Evolutionary conservation across 35 echinoderm and acorn worm species (phyloP), one percentile per base, ranked within the genome.

Genomic region (Lytechinus pictus): DNA sequence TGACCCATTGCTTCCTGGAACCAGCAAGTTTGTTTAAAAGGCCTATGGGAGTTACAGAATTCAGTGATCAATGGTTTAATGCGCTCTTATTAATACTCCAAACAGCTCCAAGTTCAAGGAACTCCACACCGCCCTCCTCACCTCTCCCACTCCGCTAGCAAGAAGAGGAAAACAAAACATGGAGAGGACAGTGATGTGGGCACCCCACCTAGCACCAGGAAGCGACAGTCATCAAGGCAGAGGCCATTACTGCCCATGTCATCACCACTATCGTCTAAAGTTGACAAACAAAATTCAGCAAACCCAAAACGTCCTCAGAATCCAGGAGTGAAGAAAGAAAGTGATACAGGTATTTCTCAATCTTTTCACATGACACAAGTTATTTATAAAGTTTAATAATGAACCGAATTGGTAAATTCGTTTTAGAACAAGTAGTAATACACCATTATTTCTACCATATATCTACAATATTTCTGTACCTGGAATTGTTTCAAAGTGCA

Each of bases 81-180:
- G 66, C 24, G n/a, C 19, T 79, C 66, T 79, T n/a, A 16, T 5
- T 79, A 6, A 79, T 24, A 79, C 19, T 24, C 27, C 53, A 3
- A 16, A 3, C 9, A 94, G 92, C 12, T 93, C 7, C 92, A 93
- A 44, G 55, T 93, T 10, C 92, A 93, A 57, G 27, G 27, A 55
- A 93, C 92, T 27, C 92, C 92, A 14, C 28, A 27, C 10, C 28
- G 53, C 19, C 92, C 92, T 6, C 92, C 92, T 53, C 92, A 93
- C 52, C 92, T 93, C 27, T 93, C 92, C 27, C 92, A 93, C 92
- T 93, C 92, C 0, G 92, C 92, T 28, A 93, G 92, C 54, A 93
- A 93, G n/a, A 93, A 93, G n/a, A 54, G 92, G 52, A 93, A 93
- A 27, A 21, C 11, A 9, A 93, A 57, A 54, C 92, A 55, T 19